Evolutionary conservation across 2,888 invertebrate genomes (phyloP).

Genomic region (Pilophorus perplexus): DNA sequence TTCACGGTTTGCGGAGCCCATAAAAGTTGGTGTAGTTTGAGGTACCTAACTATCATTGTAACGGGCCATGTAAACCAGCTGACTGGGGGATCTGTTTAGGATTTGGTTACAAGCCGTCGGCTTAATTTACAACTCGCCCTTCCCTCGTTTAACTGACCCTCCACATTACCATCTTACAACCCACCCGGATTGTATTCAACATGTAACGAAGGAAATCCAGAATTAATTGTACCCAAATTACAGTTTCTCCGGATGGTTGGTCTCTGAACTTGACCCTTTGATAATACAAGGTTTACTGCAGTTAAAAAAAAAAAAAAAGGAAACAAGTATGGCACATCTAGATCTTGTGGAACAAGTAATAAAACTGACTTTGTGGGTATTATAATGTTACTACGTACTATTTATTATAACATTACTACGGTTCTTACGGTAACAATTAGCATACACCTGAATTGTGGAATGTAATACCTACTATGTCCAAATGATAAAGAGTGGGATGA

Average conservation of each 20-base stretch:
- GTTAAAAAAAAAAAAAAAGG: too few relatives aligned
- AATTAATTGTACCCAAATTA: slow-evolving; percentile 32
- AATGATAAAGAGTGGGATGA: too few relatives aligned
- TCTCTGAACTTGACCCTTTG: slow-evolving; percentile 1
- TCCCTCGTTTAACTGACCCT: slow-evolving; percentile 32
- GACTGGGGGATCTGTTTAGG: slow-evolving; percentile 32
- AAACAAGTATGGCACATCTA: too few relatives aligned
- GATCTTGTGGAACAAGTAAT: too few relatives aligned
- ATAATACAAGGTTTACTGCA: too few relatives aligned
- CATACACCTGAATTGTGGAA: too few relatives aligned
- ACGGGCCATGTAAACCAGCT: slow-evolving; percentile 29
- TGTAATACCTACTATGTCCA: too few relatives aligned
- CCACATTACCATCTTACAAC: slow-evolving; percentile 33
- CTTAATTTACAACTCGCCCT: slow-evolving; percentile 32
- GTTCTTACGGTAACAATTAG: too few relatives aligned
- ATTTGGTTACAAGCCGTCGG: slow-evolving; percentile 26
- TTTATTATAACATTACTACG: too few relatives aligned
- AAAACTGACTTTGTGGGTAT: too few relatives aligned
- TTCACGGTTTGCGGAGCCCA: neutral
- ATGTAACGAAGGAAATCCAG: slow-evolving; percentile 32
- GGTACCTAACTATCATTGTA: slow-evolving; percentile 14
- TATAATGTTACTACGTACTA: too few relatives aligned
- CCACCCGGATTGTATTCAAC: slow-evolving; percentile 30
- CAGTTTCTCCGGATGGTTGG: slow-evolving; percentile 7
- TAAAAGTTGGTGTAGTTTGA: slow-evolving; percentile 3